Evolutionary conservation across 2,113 vertebrate genomes (phyloP), one percentile per base, ranked within the genome.

Genomic region (Brachirus orientalis): DNA sequence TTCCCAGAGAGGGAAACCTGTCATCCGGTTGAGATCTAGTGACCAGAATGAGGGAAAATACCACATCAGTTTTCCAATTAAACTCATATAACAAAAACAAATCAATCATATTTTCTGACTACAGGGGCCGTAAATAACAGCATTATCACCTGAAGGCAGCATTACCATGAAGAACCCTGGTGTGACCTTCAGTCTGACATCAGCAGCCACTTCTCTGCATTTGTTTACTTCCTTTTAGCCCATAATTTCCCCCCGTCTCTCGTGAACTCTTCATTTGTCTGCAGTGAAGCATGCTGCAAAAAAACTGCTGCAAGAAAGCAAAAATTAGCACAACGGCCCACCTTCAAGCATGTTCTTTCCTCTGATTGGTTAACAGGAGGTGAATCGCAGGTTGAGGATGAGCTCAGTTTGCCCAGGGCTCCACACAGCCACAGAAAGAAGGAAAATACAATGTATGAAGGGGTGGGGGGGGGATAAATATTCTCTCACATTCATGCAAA

Each of bases 321-420:
- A 16, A 18, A 45, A 45, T n/a, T 4, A 45, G n/a, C 8, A 14
- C 19, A 28, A 5, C 9, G 6, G 3, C 16, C 28, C 28, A 4
- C 10, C 40, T 43, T 14, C 38, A 40, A 10, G 43, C 1, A 3
- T 8, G 5, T 13, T 20, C 28, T 40, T 14, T 36, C 38, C 13
- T 60, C 65, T 51, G 17, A 81, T 70, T 84, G 71, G 72, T 55
- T 28, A 47, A 60, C 14, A 13, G 16, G 44, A 57, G 64, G 60
- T 72, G 48, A 77, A 52, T 37, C 43, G 0, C 3, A 1, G 58
- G 51, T 17, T 17, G 10, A n/a, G 45, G 57, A 48, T 43, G 37
- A 63, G 36, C 7, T 54, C 20, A 41, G 60, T 43, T 47, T 52
- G 38, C 72, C 17, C 17, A 14, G 48, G 46, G 79, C 63, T 20